Base-by-base conservation (phyloP, 2,113 vertebrate genomes). In the Sylvietta virens region DNA sequence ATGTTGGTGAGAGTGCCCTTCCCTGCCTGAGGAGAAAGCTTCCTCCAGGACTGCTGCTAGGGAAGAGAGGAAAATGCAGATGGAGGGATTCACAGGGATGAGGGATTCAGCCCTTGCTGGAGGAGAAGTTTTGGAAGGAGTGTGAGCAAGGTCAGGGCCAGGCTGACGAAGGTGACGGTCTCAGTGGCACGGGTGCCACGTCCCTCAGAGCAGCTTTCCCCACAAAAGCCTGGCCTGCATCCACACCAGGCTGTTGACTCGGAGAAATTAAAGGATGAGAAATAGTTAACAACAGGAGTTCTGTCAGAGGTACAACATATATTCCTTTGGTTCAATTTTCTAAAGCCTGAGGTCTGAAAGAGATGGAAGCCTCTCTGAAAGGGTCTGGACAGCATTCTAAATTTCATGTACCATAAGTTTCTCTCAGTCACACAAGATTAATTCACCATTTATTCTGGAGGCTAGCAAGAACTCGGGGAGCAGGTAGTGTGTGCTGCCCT, bases 401-500 rank as follows among this genome's bases (percentile, higher is more conserved):
- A 97, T 96, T 95, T 97, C 95, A 78, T 74, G 88, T 97, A 90
- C 95, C 72, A 48, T 88, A 92, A 92, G 88, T 94, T 97, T 95
- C 96, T 93, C 91, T 94, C 94, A 81, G 95, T 94, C 95, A 94
- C 94, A 95, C 84, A 95, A 96, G 94, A 97, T 97, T 95, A 96
- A 97, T 97, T 94, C 88, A 81, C 94, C 86, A 39, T 88, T 94
- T 96, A 91, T 86, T 96, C 92, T 74, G 82, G 62, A 96, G 80
- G 86, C 76, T 74, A 94, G 80, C 64, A 74, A 37, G 91, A 81
- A 77, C 91, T 78, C 2, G 1, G 76, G 89, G 81, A 91, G 81
- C 89, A 87, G 92, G 89, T 84, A 95, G 65, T 1, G 48, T 28
- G 77, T 42, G 72, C 73, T 79, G 56, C 85, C 91, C 93, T 92